Conservation (phyloP, 2,797 vertebrate genomes). For the Telmatherina bonti region DNA sequence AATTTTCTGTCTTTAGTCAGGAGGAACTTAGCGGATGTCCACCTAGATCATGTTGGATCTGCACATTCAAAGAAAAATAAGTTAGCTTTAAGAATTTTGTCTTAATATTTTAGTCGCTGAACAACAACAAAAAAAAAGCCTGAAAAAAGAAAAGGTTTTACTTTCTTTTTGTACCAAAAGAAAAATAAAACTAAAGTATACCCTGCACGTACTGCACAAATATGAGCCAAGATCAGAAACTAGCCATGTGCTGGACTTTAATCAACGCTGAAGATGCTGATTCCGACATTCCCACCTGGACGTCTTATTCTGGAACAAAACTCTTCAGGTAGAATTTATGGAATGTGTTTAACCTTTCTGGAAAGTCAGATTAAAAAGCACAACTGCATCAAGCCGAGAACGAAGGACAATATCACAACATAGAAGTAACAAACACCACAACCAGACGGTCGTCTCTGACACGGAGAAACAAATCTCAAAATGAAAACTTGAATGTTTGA, state of each 20-base stretch:
- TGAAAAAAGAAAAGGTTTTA: no score
- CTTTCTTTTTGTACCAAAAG: no score
- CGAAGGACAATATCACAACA: conserved; percentile 34
- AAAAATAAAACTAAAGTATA: no score
- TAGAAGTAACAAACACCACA: conserved; percentile 32
- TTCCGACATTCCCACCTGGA: no score
- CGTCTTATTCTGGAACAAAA: conserved; percentile 44
- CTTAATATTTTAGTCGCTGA: no score
- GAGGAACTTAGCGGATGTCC: background rate
- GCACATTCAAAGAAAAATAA: conserved; percentile 6
- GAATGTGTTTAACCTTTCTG: conserved; percentile 63
- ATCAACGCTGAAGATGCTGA: no score
- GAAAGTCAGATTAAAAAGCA: conserved; percentile 35
- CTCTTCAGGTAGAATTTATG: conserved; percentile 46
- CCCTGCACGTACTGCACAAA: no score
- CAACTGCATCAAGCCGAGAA: conserved; percentile 31
- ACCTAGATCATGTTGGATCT: background rate
- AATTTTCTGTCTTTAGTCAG: background rate
- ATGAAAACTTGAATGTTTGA: conserved; percentile 21
- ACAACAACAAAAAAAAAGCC: no score
- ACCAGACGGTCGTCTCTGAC: conserved; percentile 24
- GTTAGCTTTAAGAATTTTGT: background rate
- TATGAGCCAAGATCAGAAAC: no score
- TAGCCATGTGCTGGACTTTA: background rate
- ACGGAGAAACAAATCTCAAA: background rate